phyloP scores from a whole-genome alignment of 2,797 vertebrate species.

The Bradypodion ventrale region DNA sequence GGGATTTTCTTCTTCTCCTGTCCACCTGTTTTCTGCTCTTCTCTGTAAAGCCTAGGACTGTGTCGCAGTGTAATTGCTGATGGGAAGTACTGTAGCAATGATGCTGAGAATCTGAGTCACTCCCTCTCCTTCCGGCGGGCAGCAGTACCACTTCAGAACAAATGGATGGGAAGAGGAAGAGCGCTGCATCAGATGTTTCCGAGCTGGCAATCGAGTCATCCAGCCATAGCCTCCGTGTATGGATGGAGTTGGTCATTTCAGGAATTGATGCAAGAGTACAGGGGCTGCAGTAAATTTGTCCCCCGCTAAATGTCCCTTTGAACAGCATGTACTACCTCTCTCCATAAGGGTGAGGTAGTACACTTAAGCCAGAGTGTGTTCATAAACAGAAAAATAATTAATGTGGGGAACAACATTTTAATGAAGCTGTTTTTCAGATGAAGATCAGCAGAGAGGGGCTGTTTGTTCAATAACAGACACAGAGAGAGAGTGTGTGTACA shows the following conservation, averaged over 20 bases:
- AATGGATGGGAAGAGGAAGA: slow-evolving; percentile 14
- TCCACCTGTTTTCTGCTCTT: neutral
- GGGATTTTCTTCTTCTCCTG: neutral
- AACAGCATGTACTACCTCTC: neutral
- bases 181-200: slow-evolving; percentile 11
- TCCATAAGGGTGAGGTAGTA: too few relatives aligned
- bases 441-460: neutral
- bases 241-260: slow-evolving; percentile 13
- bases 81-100: slow-evolving; percentile 30
- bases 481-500: neutral
- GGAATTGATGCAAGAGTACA: slow-evolving; percentile 16
- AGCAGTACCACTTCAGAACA: slow-evolving; percentile 35
- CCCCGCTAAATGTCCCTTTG: neutral
- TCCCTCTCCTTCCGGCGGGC: slow-evolving; percentile 15
- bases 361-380: slow-evolving; percentile 3
- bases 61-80: slow-evolving; percentile 42
- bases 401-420: neutral
- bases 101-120: slow-evolving; percentile 52
- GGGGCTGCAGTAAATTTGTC: neutral
- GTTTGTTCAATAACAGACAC: too few relatives aligned
- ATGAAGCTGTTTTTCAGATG: slow-evolving; percentile 10
- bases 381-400: neutral
- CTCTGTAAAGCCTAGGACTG: slow-evolving; percentile 26
- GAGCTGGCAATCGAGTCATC: neutral
- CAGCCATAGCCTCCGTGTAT: neutral